A percentile compares a stretch with the other conserved stretches of the same genome.
phyloP scores from a whole-genome alignment of 2,888 invertebrate species.

The Hedychridium roseum region DNA sequence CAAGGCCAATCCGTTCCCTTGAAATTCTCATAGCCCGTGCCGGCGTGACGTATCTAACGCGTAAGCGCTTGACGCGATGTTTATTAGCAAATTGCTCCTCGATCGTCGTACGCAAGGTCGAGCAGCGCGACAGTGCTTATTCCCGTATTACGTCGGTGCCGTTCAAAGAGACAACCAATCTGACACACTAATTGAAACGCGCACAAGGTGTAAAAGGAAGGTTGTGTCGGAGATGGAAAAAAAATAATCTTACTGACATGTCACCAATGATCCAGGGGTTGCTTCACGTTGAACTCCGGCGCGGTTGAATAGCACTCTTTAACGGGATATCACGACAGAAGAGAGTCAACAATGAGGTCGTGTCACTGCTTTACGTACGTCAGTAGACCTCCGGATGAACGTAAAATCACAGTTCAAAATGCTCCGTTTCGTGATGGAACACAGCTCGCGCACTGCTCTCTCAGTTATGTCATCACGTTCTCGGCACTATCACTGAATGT shows the following conservation, averaged over 20 bases:
- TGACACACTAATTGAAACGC: no score
- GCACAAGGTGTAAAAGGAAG: no score
- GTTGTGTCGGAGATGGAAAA: no score
- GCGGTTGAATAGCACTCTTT: no score
- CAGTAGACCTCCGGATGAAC: conserved; percentile 2
- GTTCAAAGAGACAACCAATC: no score
- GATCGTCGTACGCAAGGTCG: conserved; percentile 16
- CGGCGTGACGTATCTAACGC: background rate
- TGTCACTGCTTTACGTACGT: conserved; percentile 30
- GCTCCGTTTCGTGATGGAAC: background rate
- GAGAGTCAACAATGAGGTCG: conserved; percentile 23
- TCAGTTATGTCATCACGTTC: conserved; percentile 36
- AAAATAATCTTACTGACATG: no score
- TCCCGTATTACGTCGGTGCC: no score
- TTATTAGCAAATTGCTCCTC: conserved; percentile 20
- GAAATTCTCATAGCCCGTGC: conserved; percentile 14
- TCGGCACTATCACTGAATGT: conserved; percentile 32
- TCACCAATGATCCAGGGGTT: no score
- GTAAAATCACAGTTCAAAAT: no score
- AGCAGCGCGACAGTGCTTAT: conserved; percentile 15
- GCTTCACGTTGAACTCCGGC: no score
- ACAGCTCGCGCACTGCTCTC: conserved; percentile 11
- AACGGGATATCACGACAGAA: conserved; percentile 3
- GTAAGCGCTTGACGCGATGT: conserved; percentile 12
- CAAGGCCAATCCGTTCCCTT: conserved; percentile 12